phyloP scores from a whole-genome alignment of 2,888 invertebrate genomes.

The Caenorhabditis sp. region DNA sequence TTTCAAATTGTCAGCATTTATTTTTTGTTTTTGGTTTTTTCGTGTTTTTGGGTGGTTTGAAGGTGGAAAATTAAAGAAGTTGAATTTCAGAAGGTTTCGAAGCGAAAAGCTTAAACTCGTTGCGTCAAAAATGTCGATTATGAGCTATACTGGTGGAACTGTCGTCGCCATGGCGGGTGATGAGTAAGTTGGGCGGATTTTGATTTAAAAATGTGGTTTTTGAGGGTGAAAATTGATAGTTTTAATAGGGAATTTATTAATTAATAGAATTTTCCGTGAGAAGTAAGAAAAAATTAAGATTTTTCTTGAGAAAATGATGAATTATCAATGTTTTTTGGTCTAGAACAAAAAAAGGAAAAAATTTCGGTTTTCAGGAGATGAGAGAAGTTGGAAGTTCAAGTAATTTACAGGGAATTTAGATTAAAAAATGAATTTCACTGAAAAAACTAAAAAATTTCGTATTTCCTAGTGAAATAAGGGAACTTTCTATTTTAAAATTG shows the following conservation, averaged over 20 bases:
- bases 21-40: constrained; percentile 1
- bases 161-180: constrained; percentile 70
- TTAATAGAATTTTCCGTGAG: neutral
- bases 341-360: neutral
- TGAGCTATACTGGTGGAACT: constrained; percentile 70
- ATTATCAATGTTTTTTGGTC: no score
- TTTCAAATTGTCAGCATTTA: constrained; percentile 3
- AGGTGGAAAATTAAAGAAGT: no score
- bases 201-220: neutral
- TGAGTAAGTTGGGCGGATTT: constrained; percentile 44
- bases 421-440: no score
- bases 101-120: neutral
- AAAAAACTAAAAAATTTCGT: no score
- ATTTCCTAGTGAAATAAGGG: no score
- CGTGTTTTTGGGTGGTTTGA: neutral
- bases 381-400: no score
- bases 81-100: constrained; percentile 1
- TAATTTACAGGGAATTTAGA: no score
- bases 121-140: constrained; percentile 60
- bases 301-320: no score
- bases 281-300: no score
- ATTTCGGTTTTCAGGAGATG: neutral
- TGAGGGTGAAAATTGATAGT: neutral
- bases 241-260: no score
- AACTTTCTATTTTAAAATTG: no score